Evolutionary conservation across 1,140 invertebrate species (phyloP), one percentile per base, ranked within the genome.

Genomic region (Scylla paramamosain): DNA sequence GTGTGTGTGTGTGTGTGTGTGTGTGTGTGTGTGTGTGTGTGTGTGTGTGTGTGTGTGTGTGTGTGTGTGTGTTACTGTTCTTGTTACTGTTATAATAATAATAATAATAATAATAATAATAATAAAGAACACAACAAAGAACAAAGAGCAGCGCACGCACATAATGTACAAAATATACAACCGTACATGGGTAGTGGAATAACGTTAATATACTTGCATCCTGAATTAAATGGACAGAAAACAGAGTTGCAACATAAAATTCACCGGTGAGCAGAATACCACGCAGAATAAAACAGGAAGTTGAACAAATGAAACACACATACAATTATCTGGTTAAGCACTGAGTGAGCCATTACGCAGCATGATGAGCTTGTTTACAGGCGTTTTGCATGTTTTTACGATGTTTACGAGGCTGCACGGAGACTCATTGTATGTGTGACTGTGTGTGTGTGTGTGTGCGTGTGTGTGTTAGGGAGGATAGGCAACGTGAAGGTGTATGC

Each of bases 81-180:
- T 77, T 77, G 67, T 77, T 25, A 20, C n/a, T 25, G 4, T n/a
- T n/a, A 20, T n/a, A 77, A n/a, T 77, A 77, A n/a, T 77, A 77
- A n/a, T n/a, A n/a, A 77, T 20, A 77, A n/a, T 25, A 77, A 77
- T 77, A 77, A 77, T n/a, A 77, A 77, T n/a, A 77, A 77, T 77
- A 77, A 77, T n/a, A 77, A 77, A 77, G n/a, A 16, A 59, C 3
- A 59, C 25, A 77, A 77, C n/a, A 77, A 7, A n/a, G 20, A 48
- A n/a, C 39, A 39, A 39, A 39, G 39, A 39, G 39, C 39, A 59
- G 10, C 12, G 12, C 52, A 59, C 16, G 16, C 52, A 59, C 16
- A 20, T 20, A 20, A 20, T 59, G 52, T 20, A 59, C 52, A 59
- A 59, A 59, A 20, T 59, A 59, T 59, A 59, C 52, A 59, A 20